Evolutionary conservation across 2,797 vertebrate genomes (phyloP).

Genomic region (Gambusia yucatana): DNA sequence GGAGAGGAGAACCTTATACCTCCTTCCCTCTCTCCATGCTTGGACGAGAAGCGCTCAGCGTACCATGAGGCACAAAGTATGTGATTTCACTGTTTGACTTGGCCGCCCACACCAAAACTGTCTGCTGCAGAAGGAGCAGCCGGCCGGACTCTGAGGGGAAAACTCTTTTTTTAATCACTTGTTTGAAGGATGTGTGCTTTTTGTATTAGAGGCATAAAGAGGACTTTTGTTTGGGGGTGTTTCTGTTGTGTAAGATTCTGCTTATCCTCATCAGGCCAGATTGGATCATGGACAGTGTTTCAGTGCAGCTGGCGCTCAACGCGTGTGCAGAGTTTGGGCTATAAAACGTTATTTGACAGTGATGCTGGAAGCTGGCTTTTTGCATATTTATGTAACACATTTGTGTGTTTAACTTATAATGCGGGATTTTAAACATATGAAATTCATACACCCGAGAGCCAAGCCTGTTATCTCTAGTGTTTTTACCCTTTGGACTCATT

Average conservation of each 20-base stretch:
- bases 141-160: constrained; percentile 37
- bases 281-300: background rate
- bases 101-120: constrained; percentile 61
- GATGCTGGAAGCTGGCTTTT: background rate
- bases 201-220: constrained; percentile 33
- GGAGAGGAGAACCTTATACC: constrained; percentile 64
- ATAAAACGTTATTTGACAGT: background rate
- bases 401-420: background rate
- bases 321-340: background rate
- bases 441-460: background rate
- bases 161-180: constrained; percentile 9
- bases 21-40: constrained; percentile 59
- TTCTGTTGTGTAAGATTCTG: constrained; percentile 27
- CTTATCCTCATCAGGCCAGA: constrained; percentile 47
- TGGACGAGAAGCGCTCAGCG: constrained; percentile 53
- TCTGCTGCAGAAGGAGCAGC: constrained; percentile 39
- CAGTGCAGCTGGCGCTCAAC: background rate
- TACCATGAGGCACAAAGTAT: constrained; percentile 67
- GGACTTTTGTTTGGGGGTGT: constrained; percentile 30
- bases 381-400: background rate
- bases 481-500: background rate
- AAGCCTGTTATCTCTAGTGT: background rate
- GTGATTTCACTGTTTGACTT: constrained; percentile 79
- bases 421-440: background rate
- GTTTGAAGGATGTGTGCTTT: constrained; percentile 31